A percentile compares a stretch with the other conserved stretches of the same genome.
Conservation (phyloP, 2,797 vertebrate genomes). For the Eulemur rubriventer region DNA sequence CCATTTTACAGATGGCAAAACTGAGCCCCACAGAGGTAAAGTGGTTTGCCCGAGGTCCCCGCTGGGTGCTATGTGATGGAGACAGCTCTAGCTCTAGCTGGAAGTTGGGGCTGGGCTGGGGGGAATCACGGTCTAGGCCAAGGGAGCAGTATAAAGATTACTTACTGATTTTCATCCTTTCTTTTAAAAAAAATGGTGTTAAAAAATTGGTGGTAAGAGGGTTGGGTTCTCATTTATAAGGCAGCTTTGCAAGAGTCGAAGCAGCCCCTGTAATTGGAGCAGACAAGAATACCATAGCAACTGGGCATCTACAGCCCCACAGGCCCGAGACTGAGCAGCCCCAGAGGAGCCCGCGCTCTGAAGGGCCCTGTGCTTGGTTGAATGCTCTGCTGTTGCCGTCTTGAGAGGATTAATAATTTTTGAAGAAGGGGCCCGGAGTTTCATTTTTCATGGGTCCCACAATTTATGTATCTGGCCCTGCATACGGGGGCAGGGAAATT, state of each 20-base stretch:
- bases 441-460: background rate
- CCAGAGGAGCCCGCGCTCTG: background rate
- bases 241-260: background rate
- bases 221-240: background rate
- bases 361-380: background rate
- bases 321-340: accelerated
- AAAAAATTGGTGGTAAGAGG: background rate
- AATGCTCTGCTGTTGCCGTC: background rate
- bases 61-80: background rate
- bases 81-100: background rate
- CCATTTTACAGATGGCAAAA: background rate
- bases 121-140: background rate
- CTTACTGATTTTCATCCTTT: background rate
- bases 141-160: background rate
- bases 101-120: background rate
- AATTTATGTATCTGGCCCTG: background rate
- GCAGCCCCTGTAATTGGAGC: too few relatives aligned
- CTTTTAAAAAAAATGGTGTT: background rate
- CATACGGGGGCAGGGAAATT: accelerated
- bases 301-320: accelerated
- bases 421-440: background rate
- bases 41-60: accelerated
- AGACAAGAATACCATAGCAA: background rate
- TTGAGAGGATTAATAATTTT: background rate
- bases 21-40: background rate